Evolutionary conservation across 2,797 vertebrate genomes (phyloP).

Genomic region (Mormyrus proboscirostris): DNA sequence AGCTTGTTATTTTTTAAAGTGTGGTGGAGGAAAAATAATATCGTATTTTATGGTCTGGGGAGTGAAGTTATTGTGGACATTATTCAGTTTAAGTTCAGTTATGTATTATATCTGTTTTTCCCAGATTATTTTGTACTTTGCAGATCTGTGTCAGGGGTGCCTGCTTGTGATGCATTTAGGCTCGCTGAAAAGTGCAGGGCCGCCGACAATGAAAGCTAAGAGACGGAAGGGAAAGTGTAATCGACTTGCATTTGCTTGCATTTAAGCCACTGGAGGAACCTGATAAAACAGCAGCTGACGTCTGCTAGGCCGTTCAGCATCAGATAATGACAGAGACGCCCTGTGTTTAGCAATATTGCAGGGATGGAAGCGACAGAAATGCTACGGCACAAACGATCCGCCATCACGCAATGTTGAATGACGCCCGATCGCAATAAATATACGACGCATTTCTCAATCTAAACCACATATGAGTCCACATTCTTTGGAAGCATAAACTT

Average conservation of each 20-base stretch:
- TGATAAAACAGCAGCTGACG: neutral
- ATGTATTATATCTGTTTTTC: neutral
- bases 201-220: neutral
- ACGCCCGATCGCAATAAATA: neutral
- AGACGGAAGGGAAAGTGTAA: neutral
- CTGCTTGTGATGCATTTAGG: neutral
- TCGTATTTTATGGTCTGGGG: neutral
- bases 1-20: neutral
- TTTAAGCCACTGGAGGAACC: neutral
- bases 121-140: neutral
- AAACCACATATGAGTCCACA: neutral
- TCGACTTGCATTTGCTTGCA: neutral
- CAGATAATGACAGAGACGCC: neutral
- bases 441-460: neutral
- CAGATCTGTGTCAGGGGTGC: neutral
- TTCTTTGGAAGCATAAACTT: neutral
- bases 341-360: neutral
- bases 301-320: neutral
- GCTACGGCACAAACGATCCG: neutral
- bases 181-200: neutral
- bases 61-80: neutral
- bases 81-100: constrained; percentile 1
- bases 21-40: neutral
- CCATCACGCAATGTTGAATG: neutral
- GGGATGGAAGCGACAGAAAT: neutral